Base-by-base conservation (phyloP, 53 echinoderm and acorn worm genomes). In the Temnopleurus reevesii region DNA sequence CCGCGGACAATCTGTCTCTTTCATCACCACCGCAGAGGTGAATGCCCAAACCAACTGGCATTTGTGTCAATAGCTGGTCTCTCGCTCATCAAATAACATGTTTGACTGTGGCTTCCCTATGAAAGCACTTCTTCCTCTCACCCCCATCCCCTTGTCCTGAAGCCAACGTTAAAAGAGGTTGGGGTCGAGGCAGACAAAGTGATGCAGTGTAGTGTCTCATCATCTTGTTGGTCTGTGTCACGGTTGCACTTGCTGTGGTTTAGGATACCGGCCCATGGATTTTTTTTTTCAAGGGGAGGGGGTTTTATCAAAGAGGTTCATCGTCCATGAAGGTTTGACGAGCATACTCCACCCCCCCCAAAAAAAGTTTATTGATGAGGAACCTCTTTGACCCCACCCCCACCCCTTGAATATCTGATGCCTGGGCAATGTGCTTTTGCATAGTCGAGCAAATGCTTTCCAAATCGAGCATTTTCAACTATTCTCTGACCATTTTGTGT, bases 11-110 rank as follows among this genome's bases (percentile, higher is more conserved):
- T 83, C 83, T 33, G 55, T 83, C 83, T 83, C 83, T 83, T 55
- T 83, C 83, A 55, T 55, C 83, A 36, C 24, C 83, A 36, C 24
- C 36, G 18, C 27, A 27, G 79, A 47, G 79, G 79, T 79, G 79
- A 79, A 79, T 79, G 79, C 46, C 79, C 79, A 79, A 79, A 49
- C 79, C 79, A 79, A 79, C 79, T 79, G 79, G 79, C 79, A 47
- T 26, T 44, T 28, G 49, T 79, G 79, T 79, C 79, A 79, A 46
- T 49, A 79, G 47, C 79, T 79, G 79, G 47, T 79, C 79, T 49
- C 41, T 79, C 79, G 79, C 79, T 49, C 79, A 79, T 79, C 79
- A 79, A 79, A 49, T 79, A 79, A 79, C 79, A 79, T 79, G 79
- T 79, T 79, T 79, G 79, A 53, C 83, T 83, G 83, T 56, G 83